Evolutionary conservation across 2,113 vertebrate species (phyloP), one percentile per base, ranked within the genome.

Genomic region (Muntiacus muntjak): DNA sequence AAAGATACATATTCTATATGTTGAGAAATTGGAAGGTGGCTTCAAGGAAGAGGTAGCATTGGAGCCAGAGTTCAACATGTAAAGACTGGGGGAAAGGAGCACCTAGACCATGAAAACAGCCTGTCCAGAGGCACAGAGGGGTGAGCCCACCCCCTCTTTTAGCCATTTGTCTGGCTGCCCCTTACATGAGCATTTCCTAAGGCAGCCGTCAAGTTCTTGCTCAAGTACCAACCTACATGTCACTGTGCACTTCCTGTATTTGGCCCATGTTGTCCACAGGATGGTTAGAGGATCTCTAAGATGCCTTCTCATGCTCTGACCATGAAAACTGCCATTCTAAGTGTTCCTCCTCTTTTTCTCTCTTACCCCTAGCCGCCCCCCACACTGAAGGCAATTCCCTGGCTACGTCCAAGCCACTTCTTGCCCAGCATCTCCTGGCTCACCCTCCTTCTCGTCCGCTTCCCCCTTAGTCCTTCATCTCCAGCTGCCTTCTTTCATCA

Each of bases 101-200:
- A 19, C 64, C 40, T 55, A 21, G 40, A 43, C 7, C 8, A 0
- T 33, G 30, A 64, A 57, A 25, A 13, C 45, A 30, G 17, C 40
- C 33, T 28, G 43, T 7, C 21, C 62, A 12, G 93, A 87, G 87
- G 47, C 82, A 26, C 67, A 60, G 7, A 25, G 11, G 0, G 6
- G 10, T 1, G 1, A 26, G 28, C 0, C 10, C 19, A 17, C 0
- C 28, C 6, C 7, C 13, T 36, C 19, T 30, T 33, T 55, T 2
- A 50, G 81, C 36, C 81, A 5, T 17, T 26, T n/a, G 26, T 62
- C 94, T 71, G 2, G 9, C 30, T 64, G 25, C 4, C 67, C 43
- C 55, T 9, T 26, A 1, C 3, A 19, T 23, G 54, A 74, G 78
- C 30, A 0, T 45, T 78, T 87, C 50, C 82, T 86, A 54, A 60